Percentiles rank a stretch among this genome's conserved stretches.
Conservation (phyloP, 2,888 invertebrate genomes). For the Nysson spinosus region DNA sequence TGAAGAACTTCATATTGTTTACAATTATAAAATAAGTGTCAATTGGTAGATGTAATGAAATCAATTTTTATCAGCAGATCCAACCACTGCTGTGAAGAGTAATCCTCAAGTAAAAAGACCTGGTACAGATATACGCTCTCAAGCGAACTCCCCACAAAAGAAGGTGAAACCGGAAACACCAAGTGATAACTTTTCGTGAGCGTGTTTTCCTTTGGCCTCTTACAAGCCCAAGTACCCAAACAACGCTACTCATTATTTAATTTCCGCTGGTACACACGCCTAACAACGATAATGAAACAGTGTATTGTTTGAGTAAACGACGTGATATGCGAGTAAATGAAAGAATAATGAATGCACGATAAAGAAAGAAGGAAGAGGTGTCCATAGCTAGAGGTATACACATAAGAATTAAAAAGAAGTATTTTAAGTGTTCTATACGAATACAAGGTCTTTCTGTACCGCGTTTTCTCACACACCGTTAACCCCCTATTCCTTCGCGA, state of each 20-base stretch:
- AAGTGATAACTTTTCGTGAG: slow-evolving; percentile 75
- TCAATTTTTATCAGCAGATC: slow-evolving; percentile 63
- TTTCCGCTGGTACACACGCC: slow-evolving; percentile 67
- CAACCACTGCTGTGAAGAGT: slow-evolving; percentile 72
- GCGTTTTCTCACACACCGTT: slow-evolving; percentile 58
- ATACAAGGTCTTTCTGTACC: slow-evolving; percentile 59
- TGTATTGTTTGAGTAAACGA: slow-evolving; percentile 57
- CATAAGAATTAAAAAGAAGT: slow-evolving; percentile 48
- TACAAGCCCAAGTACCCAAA: slow-evolving; percentile 46
- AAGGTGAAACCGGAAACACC: slow-evolving; percentile 72
- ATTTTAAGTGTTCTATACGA: slow-evolving; percentile 59
- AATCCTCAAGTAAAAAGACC: slow-evolving; percentile 74
- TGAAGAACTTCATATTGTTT: neutral
- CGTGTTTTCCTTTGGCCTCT: slow-evolving; percentile 51
- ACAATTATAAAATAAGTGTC: neutral
- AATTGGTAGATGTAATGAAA: slow-evolving; percentile 9
- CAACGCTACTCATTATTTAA: slow-evolving; percentile 64
- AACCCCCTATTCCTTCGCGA: slow-evolving; percentile 51
- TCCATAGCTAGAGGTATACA: slow-evolving; percentile 48
- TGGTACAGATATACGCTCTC: slow-evolving; percentile 67
- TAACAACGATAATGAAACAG: slow-evolving; percentile 61
- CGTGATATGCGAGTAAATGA: slow-evolving; percentile 51
- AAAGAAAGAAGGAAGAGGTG: slow-evolving; percentile 40
- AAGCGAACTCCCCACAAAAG: slow-evolving; percentile 71
- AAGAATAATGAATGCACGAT: slow-evolving; percentile 49